These are phyloP conservation scores for Operophtera brumata DNA, from an alignment of 2,888 invertebrate genomes.

Conservation along the genomic window DNA sequence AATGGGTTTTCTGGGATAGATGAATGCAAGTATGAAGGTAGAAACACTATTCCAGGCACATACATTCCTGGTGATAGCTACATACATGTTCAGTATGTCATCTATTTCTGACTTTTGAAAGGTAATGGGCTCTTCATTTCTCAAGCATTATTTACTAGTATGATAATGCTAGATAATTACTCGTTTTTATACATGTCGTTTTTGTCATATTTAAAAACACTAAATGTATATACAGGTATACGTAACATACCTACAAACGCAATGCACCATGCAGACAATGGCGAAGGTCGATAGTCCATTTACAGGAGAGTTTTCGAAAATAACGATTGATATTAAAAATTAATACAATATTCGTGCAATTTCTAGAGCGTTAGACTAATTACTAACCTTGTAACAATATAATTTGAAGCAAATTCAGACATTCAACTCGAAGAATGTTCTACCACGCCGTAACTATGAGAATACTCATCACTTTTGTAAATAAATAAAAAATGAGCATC, in stretches of 20 bases:
- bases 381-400: conserved; percentile 71
- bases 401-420: conserved; percentile 70
- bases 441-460: conserved; percentile 80
- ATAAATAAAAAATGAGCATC: conserved; percentile 81
- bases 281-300: conserved; percentile 76
- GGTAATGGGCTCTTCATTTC: background rate
- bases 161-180: background rate
- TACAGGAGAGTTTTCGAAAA: conserved; percentile 40
- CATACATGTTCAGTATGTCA: background rate
- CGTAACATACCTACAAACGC: conserved; percentile 55
- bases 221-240: conserved; percentile 20
- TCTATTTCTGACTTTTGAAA: background rate
- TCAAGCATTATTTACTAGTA: background rate
- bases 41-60: background rate
- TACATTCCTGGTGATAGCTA: background rate
- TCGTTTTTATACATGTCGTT: background rate
- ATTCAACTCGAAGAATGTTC: conserved; percentile 73
- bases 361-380: conserved; percentile 37
- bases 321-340: conserved; percentile 10
- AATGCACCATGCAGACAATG: conserved; percentile 81
- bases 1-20: background rate
- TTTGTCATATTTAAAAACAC: background rate
- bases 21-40: background rate
- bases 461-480: conserved; percentile 79
- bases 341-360: conserved; percentile 6